Base-by-base conservation (phyloP, 2,888 invertebrate genomes). In the Nomada lathburiana region DNA sequence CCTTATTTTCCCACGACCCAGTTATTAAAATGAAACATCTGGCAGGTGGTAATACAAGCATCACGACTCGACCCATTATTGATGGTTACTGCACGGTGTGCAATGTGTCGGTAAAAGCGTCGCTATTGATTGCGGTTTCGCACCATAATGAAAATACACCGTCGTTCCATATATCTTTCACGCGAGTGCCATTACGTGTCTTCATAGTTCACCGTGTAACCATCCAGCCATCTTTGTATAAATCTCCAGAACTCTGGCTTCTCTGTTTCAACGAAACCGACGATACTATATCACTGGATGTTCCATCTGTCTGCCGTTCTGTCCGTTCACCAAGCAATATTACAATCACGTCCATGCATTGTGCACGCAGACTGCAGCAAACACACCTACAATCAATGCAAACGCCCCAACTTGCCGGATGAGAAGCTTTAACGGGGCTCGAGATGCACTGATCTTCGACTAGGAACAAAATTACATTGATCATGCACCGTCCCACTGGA, bases 391-490 rank as follows among this genome's bases (percentile, higher is more conserved):
- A 63, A 68, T 71, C 71, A 57, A 81, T 72, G 63, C 44, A 0
- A 55, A 20, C 23, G 55, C 2, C 23, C 5, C n/a, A 67, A 62
- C 29, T 36, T 53, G n/a, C 7, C 1, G 47, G 47, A 64, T 53
- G 44, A 69, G 65, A 59, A 50, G 69, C 47, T 63, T 42, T 42
- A 59, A 70, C 23, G 11, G 52, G 11, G n/a, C 36, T 68, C 10
- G 18, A 10, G 50, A 9, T 20, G 11, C 59, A 23, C 59, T 5
- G 4, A 53, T 23, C 26, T 47, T 26, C 11, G 16, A 1, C 23
- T 36, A n/a, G 11, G 52, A 26, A 47, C 42, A 29, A 78, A 78
- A 82, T 83, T 82, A 75, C 78, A 76, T 71, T 64, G 83, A 68
- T 80, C 65, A 73, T 62, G 62, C 57, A 60, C 70, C 9, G 26